Base-by-base conservation (phyloP, 1,140 invertebrate genomes). In the Atta texana region DNA sequence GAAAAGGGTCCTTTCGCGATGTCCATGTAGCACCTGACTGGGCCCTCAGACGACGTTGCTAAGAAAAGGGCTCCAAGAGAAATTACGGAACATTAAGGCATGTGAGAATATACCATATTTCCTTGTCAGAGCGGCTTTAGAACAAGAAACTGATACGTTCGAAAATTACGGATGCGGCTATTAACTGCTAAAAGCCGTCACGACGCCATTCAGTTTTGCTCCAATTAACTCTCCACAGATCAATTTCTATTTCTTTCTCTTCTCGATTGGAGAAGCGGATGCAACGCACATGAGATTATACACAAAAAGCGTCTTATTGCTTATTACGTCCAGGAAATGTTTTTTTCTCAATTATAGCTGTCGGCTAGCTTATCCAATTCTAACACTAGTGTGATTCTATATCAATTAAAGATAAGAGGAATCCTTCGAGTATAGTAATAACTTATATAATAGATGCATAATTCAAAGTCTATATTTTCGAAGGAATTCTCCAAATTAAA, bases 41-140 rank as follows among this genome's bases (percentile, higher is more conserved):
- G 28, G n/a, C 16, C 24, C 34, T 80, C 31, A n/a, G 51, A 49
- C 39, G 18, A 57, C n/a, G 57, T 24, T 14, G 34, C 24, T 18
- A 44, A 74, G 55, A 49, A 74, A 74, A 61, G 68, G 44, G 55
- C 55, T 21, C 39, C 39, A 44, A 75, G 69, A 84, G 55, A 84
- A 84, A 84, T 84, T 84, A 84, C n/a, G 24, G 64, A 72, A 87
- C 85, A 86, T 78, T 86, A 81, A 57, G 71, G 69, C 87, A 88
- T 59, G 87, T 53, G 49, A 87, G 72, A 59, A 85, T 76, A 77
- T 76, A 59, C 82, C 44, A 75, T 75, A 85, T 85, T 86, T 78
- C 49, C 66, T 85, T 69, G 34, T 77, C 34, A 31, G 21, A 57
- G 64, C 59, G 57, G 53, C 59, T 76, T 74, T 39, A 55, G 49